Conservation (phyloP, 2,797 vertebrate species). For the Lepidocolaptes lacrymiger region DNA sequence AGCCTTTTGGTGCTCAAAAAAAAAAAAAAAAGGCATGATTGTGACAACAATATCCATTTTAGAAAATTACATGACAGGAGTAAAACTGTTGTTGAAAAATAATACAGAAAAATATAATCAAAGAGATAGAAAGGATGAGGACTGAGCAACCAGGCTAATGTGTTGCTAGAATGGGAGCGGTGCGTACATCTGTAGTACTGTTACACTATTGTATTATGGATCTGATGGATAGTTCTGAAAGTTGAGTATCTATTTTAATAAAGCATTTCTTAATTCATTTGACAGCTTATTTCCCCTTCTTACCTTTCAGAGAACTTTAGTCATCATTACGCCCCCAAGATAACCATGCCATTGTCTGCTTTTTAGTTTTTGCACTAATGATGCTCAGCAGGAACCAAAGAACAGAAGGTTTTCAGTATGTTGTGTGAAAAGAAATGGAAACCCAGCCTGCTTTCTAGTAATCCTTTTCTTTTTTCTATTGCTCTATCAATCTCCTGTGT, state of each 20-base stretch:
- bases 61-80: neutral
- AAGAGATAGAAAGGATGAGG: neutral
- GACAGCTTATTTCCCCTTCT: neutral
- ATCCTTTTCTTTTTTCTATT: neutral
- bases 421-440: neutral
- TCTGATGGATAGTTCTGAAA: neutral
- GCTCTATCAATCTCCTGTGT: neutral
- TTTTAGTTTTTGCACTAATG: neutral
- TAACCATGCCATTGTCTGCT: neutral
- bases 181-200: neutral
- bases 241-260: neutral
- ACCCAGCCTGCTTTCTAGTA: neutral
- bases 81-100: neutral
- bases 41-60: neutral
- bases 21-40: neutral
- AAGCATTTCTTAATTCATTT: neutral
- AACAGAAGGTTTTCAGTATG: neutral
- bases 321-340: neutral
- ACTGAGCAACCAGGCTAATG: neutral
- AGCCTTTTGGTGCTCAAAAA: neutral
- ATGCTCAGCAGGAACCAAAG: neutral
- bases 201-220: neutral
- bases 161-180: fast-evolving
- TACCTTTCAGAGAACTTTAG: neutral
- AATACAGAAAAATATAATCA: neutral